A percentile compares a stretch with the other conserved stretches of the same genome.
These are phyloP conservation scores for Riptortus pedestris DNA, from an alignment of 1,140 invertebrate species.

Conservation along the genomic window DNA sequence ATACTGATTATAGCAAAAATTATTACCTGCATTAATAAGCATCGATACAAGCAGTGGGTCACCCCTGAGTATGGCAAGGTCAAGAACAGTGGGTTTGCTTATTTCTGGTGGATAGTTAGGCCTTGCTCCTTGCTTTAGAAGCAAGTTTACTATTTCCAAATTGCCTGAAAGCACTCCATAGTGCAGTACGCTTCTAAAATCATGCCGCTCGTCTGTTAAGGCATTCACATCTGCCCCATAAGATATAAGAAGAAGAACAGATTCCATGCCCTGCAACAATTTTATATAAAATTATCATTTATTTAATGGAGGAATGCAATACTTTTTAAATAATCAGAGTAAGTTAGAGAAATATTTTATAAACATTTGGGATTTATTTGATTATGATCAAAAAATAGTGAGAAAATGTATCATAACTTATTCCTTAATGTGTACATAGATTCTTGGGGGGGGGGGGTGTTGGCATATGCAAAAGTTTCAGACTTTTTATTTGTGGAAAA, in stretches of 20 bases:
- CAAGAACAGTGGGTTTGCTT: slow-evolving; percentile 69
- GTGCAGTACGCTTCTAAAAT: slow-evolving; percentile 72
- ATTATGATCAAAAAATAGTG: too few relatives aligned
- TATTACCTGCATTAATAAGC: slow-evolving; percentile 55
- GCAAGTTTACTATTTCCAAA: slow-evolving; percentile 61
- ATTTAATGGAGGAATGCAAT: background rate
- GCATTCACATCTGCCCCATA: slow-evolving; percentile 74
- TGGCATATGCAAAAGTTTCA: too few relatives aligned
- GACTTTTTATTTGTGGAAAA: too few relatives aligned
- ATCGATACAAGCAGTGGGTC: slow-evolving; percentile 60
- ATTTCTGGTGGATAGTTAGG: slow-evolving; percentile 57
- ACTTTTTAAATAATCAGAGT: background rate
- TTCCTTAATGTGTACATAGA: too few relatives aligned
- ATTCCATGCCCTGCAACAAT: slow-evolving; percentile 55
- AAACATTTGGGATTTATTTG: too few relatives aligned
- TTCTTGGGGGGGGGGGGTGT: too few relatives aligned
- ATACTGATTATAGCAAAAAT: too few relatives aligned
- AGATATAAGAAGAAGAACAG: slow-evolving; percentile 62
- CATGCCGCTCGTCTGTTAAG: slow-evolving; percentile 66
- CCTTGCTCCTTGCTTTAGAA: slow-evolving; percentile 67
- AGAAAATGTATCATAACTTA: too few relatives aligned
- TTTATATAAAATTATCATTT: too few relatives aligned
- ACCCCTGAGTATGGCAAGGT: slow-evolving; percentile 72
- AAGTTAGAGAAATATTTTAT: too few relatives aligned
- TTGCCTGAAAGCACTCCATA: slow-evolving; percentile 78